phyloP scores from a whole-genome alignment of 2,888 invertebrate genomes.

The Netelia fuscicornis region DNA sequence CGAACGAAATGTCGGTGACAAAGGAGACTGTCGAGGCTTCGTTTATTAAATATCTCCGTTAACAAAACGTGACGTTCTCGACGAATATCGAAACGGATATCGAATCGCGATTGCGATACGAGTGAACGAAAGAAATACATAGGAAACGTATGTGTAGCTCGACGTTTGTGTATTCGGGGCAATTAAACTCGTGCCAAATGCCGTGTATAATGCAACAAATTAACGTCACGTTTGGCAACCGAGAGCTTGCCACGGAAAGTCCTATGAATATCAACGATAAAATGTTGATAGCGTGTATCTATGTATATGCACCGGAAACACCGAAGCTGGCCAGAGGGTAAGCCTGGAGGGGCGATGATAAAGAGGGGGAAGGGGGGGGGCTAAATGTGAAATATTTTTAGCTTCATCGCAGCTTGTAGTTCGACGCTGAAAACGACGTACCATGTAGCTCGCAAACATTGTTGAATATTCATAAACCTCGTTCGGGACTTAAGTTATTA shows the following conservation, averaged over 20 bases:
- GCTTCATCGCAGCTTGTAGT: conserved; percentile 24
- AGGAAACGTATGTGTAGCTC: no score
- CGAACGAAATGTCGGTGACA: background rate
- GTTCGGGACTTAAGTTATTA: background rate
- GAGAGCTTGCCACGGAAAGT: background rate
- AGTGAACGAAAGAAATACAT: no score
- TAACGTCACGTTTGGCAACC: conserved; percentile 20
- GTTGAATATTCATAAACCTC: conserved; percentile 67
- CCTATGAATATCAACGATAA: conserved; percentile 43
- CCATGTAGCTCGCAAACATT: conserved; percentile 61
- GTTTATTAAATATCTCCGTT: background rate
- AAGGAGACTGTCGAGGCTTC: background rate
- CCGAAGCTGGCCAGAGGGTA: background rate
- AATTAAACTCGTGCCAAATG: conserved; percentile 37
- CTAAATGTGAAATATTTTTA: conserved; percentile 40
- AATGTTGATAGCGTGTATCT: background rate
- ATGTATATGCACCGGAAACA: background rate
- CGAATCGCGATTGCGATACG: no score
- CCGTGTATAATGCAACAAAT: conserved; percentile 14
- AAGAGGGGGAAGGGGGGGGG: no score
- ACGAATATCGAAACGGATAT: no score
- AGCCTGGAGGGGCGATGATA: background rate
- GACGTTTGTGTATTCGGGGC: background rate
- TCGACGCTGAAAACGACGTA: conserved; percentile 43
- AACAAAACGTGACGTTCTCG: no score